A percentile compares a stretch with the other conserved stretches of the same genome.
These are phyloP conservation scores for Labeo catla DNA, from an alignment of 2,113 vertebrate genomes.

Conservation along the genomic window DNA sequence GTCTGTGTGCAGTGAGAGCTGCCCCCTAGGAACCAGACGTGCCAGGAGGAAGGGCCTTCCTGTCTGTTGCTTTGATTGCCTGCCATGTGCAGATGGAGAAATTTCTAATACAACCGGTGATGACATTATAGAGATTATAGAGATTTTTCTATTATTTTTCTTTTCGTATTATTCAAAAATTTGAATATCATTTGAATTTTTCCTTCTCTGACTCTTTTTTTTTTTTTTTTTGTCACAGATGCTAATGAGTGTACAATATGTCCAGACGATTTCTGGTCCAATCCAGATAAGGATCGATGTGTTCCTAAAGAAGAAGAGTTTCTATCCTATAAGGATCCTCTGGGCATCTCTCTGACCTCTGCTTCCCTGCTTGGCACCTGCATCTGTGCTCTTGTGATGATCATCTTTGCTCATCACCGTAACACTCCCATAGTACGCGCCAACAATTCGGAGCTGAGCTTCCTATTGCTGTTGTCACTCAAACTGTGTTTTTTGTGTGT, in stretches of 20 bases:
- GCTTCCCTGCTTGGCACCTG: conserved; percentile 28
- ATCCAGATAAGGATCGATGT: neutral
- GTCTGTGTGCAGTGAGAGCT: conserved; percentile 76
- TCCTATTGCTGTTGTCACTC: conserved; percentile 24
- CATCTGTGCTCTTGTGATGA: conserved; percentile 30
- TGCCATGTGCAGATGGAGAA: conserved; percentile 78
- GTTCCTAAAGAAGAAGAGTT: conserved; percentile 21
- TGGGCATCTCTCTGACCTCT: conserved; percentile 31
- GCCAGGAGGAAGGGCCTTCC: conserved; percentile 70
- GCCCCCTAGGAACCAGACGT: conserved; percentile 72
- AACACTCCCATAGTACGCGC: conserved; percentile 29
- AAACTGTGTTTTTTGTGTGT: conserved; percentile 27
- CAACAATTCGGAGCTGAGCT: conserved; percentile 39
- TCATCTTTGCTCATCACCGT: conserved; percentile 13
- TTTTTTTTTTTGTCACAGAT: neutral
- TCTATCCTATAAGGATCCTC: conserved; percentile 17
- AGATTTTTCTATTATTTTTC: too few relatives aligned
- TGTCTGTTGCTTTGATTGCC: conserved; percentile 66
- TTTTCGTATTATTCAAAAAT: too few relatives aligned
- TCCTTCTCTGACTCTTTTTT: neutral
- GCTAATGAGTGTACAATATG: conserved; percentile 4
- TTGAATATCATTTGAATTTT: neutral
- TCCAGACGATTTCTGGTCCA: conserved; percentile 24
- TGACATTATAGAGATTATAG: neutral
- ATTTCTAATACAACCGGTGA: conserved; percentile 72